These are phyloP conservation scores for Mactromeris polynyma DNA, from an alignment of 2,888 invertebrate species.

Conservation along the genomic window DNA sequence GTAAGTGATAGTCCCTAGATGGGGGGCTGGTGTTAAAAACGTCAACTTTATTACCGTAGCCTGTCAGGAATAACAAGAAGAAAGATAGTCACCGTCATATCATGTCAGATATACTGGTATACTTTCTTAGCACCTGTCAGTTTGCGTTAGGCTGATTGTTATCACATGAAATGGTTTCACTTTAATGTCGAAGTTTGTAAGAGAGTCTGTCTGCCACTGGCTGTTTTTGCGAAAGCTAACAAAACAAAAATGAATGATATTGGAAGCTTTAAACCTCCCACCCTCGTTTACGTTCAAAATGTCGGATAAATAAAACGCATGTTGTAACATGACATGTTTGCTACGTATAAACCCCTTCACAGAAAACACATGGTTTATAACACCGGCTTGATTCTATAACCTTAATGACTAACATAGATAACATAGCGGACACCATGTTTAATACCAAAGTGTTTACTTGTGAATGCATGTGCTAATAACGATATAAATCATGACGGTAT, in stretches of 20 bases:
- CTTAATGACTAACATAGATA: too few species aligned
- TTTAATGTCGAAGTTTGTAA: slow-evolving; percentile 43
- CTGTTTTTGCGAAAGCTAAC: neutral
- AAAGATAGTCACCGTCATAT: slow-evolving; percentile 66
- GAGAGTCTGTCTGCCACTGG: neutral
- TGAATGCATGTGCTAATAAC: too few species aligned
- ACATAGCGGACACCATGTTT: too few species aligned
- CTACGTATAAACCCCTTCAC: neutral
- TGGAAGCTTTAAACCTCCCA: neutral
- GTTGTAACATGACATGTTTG: neutral
- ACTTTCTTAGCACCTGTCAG: slow-evolving; percentile 70
- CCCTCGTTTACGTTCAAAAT: neutral
- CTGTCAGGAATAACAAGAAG: slow-evolving; percentile 69
- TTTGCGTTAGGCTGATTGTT: slow-evolving; percentile 63
- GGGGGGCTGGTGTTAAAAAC: slow-evolving; percentile 69
- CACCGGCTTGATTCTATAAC: neutral
- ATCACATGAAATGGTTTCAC: slow-evolving; percentile 61
- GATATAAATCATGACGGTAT: too few species aligned
- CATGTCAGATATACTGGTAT: slow-evolving; percentile 67
- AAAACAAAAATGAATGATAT: neutral
- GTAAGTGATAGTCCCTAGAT: slow-evolving; percentile 67
- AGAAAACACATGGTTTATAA: neutral
- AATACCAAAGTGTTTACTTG: too few species aligned
- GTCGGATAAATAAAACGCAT: neutral
- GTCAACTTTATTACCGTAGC: slow-evolving; percentile 66